These are phyloP conservation scores for Catocala sponsa DNA, from an alignment of 2,888 invertebrate species.

Conservation along the genomic window DNA sequence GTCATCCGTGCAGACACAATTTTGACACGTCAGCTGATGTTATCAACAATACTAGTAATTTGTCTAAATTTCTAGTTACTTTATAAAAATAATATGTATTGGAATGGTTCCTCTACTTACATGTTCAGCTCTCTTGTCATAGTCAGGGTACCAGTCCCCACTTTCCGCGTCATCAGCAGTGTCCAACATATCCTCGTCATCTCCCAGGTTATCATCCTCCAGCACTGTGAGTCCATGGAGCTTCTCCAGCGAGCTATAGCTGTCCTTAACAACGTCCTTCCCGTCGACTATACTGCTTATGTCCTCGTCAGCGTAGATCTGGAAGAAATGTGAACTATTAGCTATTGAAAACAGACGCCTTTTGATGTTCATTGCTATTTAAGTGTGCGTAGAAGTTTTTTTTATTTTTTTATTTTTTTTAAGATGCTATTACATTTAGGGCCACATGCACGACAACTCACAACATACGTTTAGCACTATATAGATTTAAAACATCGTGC, in stretches of 20 bases:
- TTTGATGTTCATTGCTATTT: neutral
- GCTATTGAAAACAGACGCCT: neutral
- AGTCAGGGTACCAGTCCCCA: conserved; percentile 79
- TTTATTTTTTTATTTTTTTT: too few species aligned
- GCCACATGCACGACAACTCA: too few species aligned
- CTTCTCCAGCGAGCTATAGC: conserved; percentile 69
- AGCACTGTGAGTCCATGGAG: conserved; percentile 76
- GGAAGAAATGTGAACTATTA: conserved; percentile 32
- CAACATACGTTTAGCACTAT: too few species aligned
- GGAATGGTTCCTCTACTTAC: conserved; percentile 45
- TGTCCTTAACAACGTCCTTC: conserved; percentile 48
- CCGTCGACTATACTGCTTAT: conserved; percentile 58
- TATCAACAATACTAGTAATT: too few species aligned
- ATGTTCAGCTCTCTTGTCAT: conserved; percentile 71
- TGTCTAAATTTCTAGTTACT: too few species aligned
- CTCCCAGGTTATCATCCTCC: conserved; percentile 72
- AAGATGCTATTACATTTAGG: neutral
- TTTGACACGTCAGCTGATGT: too few species aligned
- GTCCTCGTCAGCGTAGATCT: conserved; percentile 81
- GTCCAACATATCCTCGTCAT: conserved; percentile 74
- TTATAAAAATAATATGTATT: too few species aligned
- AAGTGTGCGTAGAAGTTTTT: neutral
- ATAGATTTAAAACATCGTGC: too few species aligned
- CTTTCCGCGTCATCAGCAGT: conserved; percentile 75
- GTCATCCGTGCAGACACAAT: too few species aligned